Percentiles rank a stretch among this genome's conserved stretches.
phyloP scores from a whole-genome alignment of 1,140 invertebrate species.

The Oedothorax gibbosus region DNA sequence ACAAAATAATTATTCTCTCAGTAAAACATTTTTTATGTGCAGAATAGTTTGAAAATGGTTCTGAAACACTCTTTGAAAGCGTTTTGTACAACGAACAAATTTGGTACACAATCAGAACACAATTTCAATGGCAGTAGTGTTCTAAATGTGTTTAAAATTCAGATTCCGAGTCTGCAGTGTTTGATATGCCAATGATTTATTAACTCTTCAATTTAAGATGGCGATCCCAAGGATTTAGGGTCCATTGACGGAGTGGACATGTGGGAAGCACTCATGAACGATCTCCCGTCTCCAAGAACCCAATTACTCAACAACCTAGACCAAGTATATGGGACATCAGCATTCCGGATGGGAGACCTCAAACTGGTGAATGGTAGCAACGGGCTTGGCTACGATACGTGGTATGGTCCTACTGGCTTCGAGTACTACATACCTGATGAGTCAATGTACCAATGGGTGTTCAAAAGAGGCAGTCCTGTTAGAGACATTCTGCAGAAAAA shows the following conservation, averaged over 20 bases:
- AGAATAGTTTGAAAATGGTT: too few relatives aligned
- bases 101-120: too few relatives aligned
- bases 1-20: too few relatives aligned
- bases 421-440: background rate
- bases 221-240: slow-evolving; percentile 68
- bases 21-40: too few relatives aligned
- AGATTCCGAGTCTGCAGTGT: too few relatives aligned
- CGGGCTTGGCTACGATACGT: slow-evolving; percentile 24
- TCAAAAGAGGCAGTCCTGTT: slow-evolving; percentile 52
- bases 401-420: slow-evolving; percentile 44
- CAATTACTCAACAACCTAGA: slow-evolving; percentile 48
- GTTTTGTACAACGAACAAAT: too few relatives aligned
- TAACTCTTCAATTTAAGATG: slow-evolving; percentile 62
- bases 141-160: too few relatives aligned
- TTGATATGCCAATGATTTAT: background rate
- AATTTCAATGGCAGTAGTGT: too few relatives aligned
- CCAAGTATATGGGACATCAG: slow-evolving; percentile 70
- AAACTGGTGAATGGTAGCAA: slow-evolving; percentile 81
- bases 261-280: slow-evolving; percentile 65
- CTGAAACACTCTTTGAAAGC: too few relatives aligned
- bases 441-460: slow-evolving; percentile 35
- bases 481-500: slow-evolving; percentile 63
- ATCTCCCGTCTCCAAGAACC: slow-evolving; percentile 3
- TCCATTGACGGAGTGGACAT: slow-evolving; percentile 75
- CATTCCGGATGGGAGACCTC: slow-evolving; percentile 80